phyloP scores from a whole-genome alignment of 2,113 vertebrate species.

The Theristicus caerulescens region DNA sequence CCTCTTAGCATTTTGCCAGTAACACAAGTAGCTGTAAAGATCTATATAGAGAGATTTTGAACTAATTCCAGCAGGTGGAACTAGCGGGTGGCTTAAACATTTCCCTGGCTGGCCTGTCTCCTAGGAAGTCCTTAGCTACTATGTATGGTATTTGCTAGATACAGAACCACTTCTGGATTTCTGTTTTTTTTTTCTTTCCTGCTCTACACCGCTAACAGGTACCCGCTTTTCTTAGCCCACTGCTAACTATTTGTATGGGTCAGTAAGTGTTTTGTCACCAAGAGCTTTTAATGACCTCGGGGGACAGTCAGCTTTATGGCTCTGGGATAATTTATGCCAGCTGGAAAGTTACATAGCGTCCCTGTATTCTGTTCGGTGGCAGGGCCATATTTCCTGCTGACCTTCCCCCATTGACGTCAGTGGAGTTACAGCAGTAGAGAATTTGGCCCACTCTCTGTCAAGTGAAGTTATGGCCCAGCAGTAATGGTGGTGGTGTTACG shows the following conservation, averaged over 20 bases:
- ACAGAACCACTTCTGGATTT: not conserved
- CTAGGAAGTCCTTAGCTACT: not conserved
- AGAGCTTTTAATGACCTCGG: not conserved
- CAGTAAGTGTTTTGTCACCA: not conserved
- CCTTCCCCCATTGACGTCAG: slow-evolving; percentile 44
- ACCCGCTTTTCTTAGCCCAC: not conserved
- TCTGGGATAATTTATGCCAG: not conserved
- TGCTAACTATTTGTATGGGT: not conserved
- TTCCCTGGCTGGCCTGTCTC: not conserved
- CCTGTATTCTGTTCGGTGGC: not conserved
- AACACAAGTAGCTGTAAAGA: slow-evolving; percentile 19
- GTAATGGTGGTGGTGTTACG: not conserved
- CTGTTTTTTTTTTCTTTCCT: not conserved
- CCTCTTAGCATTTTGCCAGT: not conserved
- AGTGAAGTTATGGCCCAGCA: not conserved
- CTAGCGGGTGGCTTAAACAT: not conserved
- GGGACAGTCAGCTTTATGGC: not conserved
- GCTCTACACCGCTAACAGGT: not conserved
- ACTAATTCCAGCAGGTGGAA: slow-evolving; percentile 58
- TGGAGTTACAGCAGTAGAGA: not conserved
- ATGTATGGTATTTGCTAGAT: not conserved
- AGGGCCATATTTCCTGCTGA: not conserved
- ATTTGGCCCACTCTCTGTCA: slow-evolving; percentile 1
- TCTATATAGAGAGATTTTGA: slow-evolving; percentile 16
- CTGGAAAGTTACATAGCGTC: slow-evolving; percentile 36